Base-by-base conservation (phyloP, 1,140 invertebrate genomes). In the Apis mellifera region DNA sequence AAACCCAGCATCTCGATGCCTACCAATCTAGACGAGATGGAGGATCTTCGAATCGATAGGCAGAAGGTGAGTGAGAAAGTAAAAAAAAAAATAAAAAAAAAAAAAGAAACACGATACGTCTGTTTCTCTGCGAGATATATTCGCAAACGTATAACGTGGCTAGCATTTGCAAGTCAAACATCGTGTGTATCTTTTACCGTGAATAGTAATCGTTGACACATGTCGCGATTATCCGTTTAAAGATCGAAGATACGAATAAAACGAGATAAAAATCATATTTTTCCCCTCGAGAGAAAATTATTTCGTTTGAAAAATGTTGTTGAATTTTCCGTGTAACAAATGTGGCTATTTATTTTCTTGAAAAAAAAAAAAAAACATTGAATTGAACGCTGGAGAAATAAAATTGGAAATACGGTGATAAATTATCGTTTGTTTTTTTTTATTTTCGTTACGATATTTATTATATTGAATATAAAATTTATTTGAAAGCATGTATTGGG, bases 1-100 rank as follows among this genome's bases (percentile, higher is more conserved):
- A 88, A 82, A 86, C 89, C 90, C 11, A 91, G 91, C 68, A 89
- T 90, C 60, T 93, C 93, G 52, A 92, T 93, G 92, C 93, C 92
- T 52, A 90, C 84, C 50, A 93, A 92, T 71, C 88, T 93, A 15
- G 86, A 93, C 87, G 86, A 91, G 68, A 93, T 93, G 92, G 92
- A 90, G 60, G 87, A 90, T 73, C 86, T 93, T 15, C 89, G 91
- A 64, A 93, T 92, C 62, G 89, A 89, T 15, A 89, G 89, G 13
- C 86, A 90, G 26, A 91, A 93, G 89, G 93, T 93, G 87, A 88
- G 54, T 68, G 11, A 8, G n/a, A 42, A 42, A 42, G 32, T 42
- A 42, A 5, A 7, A 5, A 42, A 42, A 42, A 42, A 42, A 42
- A 42, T 42, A 42, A 42, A 7, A 42, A 19, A 50, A 11, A 26